Conservation (phyloP, 2,888 invertebrate genomes). For the Muschampia plurimacula region DNA sequence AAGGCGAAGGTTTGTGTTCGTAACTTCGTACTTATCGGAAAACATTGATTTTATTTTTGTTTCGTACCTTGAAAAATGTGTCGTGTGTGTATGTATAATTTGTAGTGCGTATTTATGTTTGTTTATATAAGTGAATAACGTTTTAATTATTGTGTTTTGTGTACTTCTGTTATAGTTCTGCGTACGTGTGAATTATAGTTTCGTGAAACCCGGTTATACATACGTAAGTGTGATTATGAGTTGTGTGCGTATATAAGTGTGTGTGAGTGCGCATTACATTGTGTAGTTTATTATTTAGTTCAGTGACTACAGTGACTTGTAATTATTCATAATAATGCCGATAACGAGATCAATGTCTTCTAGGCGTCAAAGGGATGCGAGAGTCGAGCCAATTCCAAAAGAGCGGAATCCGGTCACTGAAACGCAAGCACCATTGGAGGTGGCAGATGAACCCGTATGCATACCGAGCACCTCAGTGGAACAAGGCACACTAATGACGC, state of each 20-base stretch:
- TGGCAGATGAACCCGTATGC: background rate
- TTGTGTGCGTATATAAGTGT: background rate
- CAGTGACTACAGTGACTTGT: background rate
- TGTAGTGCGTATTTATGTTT: background rate
- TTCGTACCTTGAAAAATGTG: background rate
- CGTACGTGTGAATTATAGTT: background rate
- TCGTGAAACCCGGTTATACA: background rate
- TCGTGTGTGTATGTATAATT: background rate
- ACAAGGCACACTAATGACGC: background rate
- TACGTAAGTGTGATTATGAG: background rate
- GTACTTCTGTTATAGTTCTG: no score
- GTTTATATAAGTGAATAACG: no score
- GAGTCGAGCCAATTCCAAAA: background rate
- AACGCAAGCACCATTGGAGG: background rate
- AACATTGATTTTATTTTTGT: background rate
- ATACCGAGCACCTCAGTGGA: background rate
- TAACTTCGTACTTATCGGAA: background rate
- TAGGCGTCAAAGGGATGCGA: background rate
- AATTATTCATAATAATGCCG: background rate
- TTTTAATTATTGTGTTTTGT: no score
- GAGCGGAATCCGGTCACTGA: background rate
- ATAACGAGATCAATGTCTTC: constrained; percentile 1
- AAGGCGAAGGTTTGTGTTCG: background rate
- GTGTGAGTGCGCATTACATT: background rate
- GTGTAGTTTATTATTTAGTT: background rate